Evolutionary conservation across 2,888 invertebrate species (phyloP).

Genomic region (Saturnia japonica): DNA sequence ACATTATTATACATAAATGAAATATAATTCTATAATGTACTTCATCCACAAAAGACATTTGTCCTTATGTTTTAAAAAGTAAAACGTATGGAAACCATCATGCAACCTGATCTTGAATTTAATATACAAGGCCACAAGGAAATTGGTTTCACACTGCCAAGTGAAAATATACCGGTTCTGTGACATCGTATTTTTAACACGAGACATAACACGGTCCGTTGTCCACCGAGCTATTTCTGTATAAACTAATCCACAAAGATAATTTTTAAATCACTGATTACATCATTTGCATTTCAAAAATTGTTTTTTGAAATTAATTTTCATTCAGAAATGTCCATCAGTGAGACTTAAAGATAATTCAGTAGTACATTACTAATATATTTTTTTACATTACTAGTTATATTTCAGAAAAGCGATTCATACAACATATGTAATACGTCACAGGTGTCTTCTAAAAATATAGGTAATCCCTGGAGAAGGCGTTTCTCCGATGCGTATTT

Average conservation of each 20-base stretch:
- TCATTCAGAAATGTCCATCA: slow-evolving; percentile 25
- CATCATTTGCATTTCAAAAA: slow-evolving; percentile 27
- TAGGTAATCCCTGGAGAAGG: slow-evolving; percentile 58
- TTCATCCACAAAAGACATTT: not conserved
- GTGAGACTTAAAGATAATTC: slow-evolving; percentile 2
- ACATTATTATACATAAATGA: no score
- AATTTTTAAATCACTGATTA: slow-evolving; percentile 32
- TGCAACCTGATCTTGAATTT: slow-evolving; percentile 58
- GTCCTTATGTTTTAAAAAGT: slow-evolving; percentile 28
- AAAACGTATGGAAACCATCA: slow-evolving; percentile 45
- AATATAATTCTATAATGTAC: not conserved
- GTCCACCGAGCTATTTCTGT: slow-evolving; percentile 48
- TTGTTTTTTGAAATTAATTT: no score
- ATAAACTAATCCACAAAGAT: slow-evolving; percentile 38
- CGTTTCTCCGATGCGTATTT: slow-evolving; percentile 41
- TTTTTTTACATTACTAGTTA: not conserved
- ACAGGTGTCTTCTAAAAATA: slow-evolving; percentile 43
- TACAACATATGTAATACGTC: slow-evolving; percentile 29
- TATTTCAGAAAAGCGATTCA: not conserved
- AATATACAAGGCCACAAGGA: slow-evolving; percentile 65
- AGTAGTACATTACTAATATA: not conserved
- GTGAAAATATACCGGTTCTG: slow-evolving; percentile 59
- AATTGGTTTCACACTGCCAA: slow-evolving; percentile 61
- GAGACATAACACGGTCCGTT: slow-evolving; percentile 54
- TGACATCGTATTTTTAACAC: slow-evolving; percentile 66